phyloP scores from a whole-genome alignment of 2,797 vertebrate species.

The Fistularia commersonii region DNA sequence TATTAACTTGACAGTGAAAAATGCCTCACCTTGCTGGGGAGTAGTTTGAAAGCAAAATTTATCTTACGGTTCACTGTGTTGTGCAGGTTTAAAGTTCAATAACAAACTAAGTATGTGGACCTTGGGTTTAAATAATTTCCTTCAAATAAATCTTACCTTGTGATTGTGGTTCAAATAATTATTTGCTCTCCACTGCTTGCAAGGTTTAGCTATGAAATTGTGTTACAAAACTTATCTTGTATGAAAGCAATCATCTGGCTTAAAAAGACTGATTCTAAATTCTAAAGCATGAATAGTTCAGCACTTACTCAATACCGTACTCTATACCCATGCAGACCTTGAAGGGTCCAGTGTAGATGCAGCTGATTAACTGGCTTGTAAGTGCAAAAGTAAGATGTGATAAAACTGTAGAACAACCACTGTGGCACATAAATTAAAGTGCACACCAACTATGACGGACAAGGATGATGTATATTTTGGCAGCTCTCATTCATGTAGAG shows the following conservation, averaged over 20 bases:
- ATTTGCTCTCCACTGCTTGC: too few species aligned
- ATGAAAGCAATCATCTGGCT: too few species aligned
- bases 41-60: too few species aligned
- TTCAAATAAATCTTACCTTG: slow-evolving; percentile 10
- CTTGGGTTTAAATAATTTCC: slow-evolving; percentile 3
- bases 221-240: too few species aligned
- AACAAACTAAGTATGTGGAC: not conserved
- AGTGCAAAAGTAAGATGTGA: slow-evolving; percentile 10
- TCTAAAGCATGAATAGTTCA: slow-evolving; percentile 13
- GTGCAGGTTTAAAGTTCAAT: too few species aligned
- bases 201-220: too few species aligned
- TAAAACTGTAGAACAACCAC: slow-evolving; percentile 3
- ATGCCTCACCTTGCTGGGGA: too few species aligned
- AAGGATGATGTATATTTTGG: slow-evolving; percentile 1
- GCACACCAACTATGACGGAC: slow-evolving; percentile 7
- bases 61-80: too few species aligned
- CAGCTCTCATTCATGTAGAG: slow-evolving; percentile 4
- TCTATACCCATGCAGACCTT: slow-evolving; percentile 13
- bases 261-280: too few species aligned
- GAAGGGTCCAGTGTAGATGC: slow-evolving; percentile 17
- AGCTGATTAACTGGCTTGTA: slow-evolving; percentile 1
- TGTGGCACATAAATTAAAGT: slow-evolving; percentile 2
- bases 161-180: too few species aligned
- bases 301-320: slow-evolving; percentile 24
- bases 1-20: too few species aligned